Base-by-base conservation (phyloP, 2,113 vertebrate species). In the Brachyhypopomus occidentalis region DNA sequence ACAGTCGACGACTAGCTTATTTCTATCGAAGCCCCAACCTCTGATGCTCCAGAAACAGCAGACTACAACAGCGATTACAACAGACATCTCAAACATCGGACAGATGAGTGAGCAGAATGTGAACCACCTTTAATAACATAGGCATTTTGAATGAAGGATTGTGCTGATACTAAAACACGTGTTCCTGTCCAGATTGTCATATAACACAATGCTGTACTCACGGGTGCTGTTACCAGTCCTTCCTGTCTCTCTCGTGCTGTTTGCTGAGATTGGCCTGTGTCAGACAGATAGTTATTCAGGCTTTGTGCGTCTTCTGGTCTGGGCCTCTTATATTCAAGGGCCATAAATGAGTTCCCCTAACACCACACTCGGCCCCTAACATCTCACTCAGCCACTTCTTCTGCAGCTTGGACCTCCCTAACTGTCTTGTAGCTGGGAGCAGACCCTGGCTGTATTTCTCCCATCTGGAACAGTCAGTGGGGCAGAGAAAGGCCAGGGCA, bases 261-360 rank as follows among this genome's bases (percentile, higher is more conserved):
- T 72, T 73, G 45, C 22, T 73, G 34, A 38, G 19, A 22, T 12
- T 70, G 66, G 20, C 66, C 22, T 41, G 5, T n/a, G 23, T 14
- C n/a, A 11, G 11, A 67, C 38, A 12, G 5, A 5, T 25, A 20
- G 55, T 69, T 70, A 71, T 41, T 85, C 75, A 59, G n/a, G 3
- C 30, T 36, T 60, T 23, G 64, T 62, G 71, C 78, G 82, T 71
- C 41, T 38, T 5, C 56, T n/a, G 73, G 20, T 72, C 36, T 36
- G 20, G 36, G 73, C 66, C 60, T 63, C 41, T 41, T 45, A 27
- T 72, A 66, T 58, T 41, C 48, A 14, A 82, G 56, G 36, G 36
- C 45, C 56, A 17, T 1, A 20, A 38, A 23, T 41, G 77, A 45
- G 9, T 6, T 11, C 38, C n/a, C n/a, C n/a, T n/a, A n/a, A n/a